Percentiles rank a stretch among this genome's conserved stretches.
Conservation (phyloP, 2,113 vertebrate genomes). For the Myrmophylax atrothorax region DNA sequence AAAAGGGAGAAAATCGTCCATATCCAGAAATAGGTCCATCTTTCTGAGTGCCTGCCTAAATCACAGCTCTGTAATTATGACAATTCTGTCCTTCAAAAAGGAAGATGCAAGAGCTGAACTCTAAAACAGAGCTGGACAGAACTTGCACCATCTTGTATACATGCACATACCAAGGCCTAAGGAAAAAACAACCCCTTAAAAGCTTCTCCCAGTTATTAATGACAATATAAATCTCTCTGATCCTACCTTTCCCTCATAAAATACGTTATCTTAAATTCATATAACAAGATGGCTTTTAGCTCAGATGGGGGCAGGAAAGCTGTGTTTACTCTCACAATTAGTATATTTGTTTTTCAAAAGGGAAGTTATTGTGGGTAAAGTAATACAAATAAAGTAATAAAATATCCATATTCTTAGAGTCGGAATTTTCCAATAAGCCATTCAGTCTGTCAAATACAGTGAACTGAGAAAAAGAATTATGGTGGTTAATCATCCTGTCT, state of each 20-base stretch:
- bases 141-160: background rate
- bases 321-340: background rate
- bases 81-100: background rate
- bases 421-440: background rate
- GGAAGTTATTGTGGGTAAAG: background rate
- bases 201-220: background rate
- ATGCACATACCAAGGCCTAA: background rate
- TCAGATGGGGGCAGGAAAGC: background rate
- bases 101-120: background rate
- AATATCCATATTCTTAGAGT: background rate
- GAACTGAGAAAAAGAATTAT: background rate
- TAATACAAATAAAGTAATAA: background rate
- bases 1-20: background rate
- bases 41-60: background rate
- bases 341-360: background rate
- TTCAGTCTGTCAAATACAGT: background rate
- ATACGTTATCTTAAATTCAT: background rate
- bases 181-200: background rate
- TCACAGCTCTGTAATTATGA: background rate
- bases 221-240: background rate
- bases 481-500: background rate
- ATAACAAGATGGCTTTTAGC: background rate
- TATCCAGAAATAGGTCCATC: background rate
- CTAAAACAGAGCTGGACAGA: background rate
- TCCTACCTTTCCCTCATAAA: background rate